Evolutionary conservation across 2,797 vertebrate species (phyloP), one percentile per base, ranked within the genome.

Genomic region (Arctocebus calabarensis): DNA sequence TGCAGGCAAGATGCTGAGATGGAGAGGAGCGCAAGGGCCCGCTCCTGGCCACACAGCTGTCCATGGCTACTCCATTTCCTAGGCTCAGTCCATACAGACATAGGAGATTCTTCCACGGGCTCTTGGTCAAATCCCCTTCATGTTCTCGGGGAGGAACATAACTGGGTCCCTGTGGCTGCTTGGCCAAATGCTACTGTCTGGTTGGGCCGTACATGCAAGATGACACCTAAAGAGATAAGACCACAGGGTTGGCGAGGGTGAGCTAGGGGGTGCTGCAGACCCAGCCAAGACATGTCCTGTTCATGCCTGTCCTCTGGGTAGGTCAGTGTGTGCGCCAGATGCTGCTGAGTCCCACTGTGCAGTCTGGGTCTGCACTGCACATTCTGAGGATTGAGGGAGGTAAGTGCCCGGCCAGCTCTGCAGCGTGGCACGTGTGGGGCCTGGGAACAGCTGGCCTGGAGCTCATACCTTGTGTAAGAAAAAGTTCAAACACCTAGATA

Each of bases 351-450:
- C 98, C 37, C 97, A 98, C 95, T 98, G 98, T 98, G 93, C 99
- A 98, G 98, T 3, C 98, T 99, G 88, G 98, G 98, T 95, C 98
- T 99, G 98, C 98, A 98, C 97, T 99, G 98, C 96, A 98, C 99
- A 48, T 98, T 99, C 84, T 98, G 93, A 99, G 98, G 71, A 99
- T 98, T 52, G 97, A 98, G 19, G 12, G 98, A 77, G 98, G 98
- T 99, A 96, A 98, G 98, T 98, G 62, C 84, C 87, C 78, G 11
- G 12, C 9, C 3, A 1, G 40, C 17, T 40, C 27, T 1, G 29
- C 37, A 25, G 62, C 25, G 23, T 17, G 12, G 40, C 34, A 0
- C 7, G 43, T 40, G 29, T 2, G 17, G 3, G 19, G 43, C 14
- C 23, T 1, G 2, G 34, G 40, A 19, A 19, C 11, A 43, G 20